These are phyloP conservation scores for Habrosyne pyritoides DNA, from an alignment of 2,888 invertebrate genomes.

Conservation along the genomic window DNA sequence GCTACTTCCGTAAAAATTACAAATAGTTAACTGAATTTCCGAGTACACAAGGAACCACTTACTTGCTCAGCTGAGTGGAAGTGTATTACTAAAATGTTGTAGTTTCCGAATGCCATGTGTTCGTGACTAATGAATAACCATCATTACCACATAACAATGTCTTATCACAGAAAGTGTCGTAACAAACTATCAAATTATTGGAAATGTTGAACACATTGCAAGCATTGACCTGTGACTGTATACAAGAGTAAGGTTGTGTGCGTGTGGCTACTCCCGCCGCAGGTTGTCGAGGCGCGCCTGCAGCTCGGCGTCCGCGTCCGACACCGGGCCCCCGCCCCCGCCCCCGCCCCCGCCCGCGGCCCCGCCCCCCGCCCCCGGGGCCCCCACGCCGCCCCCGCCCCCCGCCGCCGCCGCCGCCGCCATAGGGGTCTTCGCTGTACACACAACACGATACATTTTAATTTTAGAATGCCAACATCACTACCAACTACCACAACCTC, in stretches of 20 bases:
- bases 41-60: too few species aligned
- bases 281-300: conserved; percentile 98
- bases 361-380: conserved; percentile 63
- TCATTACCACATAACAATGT: too few species aligned
- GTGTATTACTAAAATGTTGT: too few species aligned
- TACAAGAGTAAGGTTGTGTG: not conserved
- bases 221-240: not conserved
- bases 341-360: conserved; percentile 30
- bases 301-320: conserved; percentile 98
- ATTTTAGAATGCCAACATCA: not conserved
- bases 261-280: conserved; percentile 88
- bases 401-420: conserved; percentile 76
- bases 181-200: too few species aligned
- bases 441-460: conserved; percentile 23
- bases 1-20: too few species aligned
- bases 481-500: too few species aligned
- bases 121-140: too few species aligned
- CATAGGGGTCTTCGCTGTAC: conserved; percentile 85
- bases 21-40: too few species aligned
- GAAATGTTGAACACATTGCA: too few species aligned
- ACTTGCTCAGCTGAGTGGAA: too few species aligned
- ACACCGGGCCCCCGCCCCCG: conserved; percentile 74
- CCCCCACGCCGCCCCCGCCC: conserved; percentile 30
- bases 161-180: too few species aligned
- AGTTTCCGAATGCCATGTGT: too few species aligned